Percentiles rank a stretch among this genome's conserved stretches.
Evolutionary conservation across 2,113 vertebrate species (phyloP).

Genomic region (Lanius ludovicianus): DNA sequence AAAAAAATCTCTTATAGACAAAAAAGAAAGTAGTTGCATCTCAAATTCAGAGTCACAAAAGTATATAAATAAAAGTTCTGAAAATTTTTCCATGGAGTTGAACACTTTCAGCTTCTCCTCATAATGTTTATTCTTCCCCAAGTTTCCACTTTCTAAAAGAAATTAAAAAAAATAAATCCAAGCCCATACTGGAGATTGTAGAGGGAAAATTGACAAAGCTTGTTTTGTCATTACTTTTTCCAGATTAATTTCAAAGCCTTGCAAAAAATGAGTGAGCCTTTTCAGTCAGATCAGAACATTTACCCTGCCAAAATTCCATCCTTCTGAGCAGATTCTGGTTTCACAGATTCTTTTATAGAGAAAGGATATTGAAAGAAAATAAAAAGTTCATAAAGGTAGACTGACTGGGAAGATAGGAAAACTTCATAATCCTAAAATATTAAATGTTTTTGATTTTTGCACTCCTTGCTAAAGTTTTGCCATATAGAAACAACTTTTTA

Average conservation of each 20-base stretch:
- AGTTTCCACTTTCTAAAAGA: not conserved
- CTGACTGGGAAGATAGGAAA: not conserved
- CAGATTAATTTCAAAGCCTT: not conserved
- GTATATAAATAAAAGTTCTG: not conserved
- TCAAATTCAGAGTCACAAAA: not conserved
- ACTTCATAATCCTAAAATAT: not conserved
- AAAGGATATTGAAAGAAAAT: not conserved
- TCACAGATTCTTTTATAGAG: not conserved
- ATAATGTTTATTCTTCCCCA: not conserved
- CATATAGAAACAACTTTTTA: not conserved
- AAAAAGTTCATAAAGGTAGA: not conserved
- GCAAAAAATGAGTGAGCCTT: not conserved
- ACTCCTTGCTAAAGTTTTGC: not conserved
- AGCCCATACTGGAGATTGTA: not conserved
- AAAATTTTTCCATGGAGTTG: not conserved
- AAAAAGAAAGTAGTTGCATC: not conserved
- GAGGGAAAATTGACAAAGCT: not conserved
- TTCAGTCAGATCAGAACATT: not conserved
- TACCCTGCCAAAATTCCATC: not conserved
- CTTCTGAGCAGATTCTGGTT: not conserved
- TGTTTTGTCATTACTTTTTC: not conserved
- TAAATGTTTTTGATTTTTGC: not conserved
- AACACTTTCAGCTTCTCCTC: not conserved
- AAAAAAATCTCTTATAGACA: not conserved
- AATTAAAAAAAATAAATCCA: not conserved